These are phyloP conservation scores for Melanotaenia pygmaea DNA, from an alignment of 2,797 vertebrate species.

Conservation along the genomic window DNA sequence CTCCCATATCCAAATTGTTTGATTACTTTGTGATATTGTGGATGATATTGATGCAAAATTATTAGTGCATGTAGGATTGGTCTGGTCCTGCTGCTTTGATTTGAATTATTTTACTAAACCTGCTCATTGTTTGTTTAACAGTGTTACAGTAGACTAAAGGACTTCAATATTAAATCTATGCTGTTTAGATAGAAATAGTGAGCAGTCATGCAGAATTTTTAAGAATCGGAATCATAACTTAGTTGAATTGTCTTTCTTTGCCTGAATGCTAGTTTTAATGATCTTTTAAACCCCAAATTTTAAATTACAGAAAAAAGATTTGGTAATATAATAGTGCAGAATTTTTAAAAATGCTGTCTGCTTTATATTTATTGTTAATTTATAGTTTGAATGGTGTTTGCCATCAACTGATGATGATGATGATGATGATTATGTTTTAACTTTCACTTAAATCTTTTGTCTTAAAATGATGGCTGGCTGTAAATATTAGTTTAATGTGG, in stretches of 20 bases:
- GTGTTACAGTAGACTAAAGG: background rate
- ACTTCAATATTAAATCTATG: background rate
- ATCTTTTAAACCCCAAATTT: background rate
- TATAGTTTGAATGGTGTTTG: background rate
- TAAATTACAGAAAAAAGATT: background rate
- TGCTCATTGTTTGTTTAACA: background rate
- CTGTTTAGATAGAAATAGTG: background rate
- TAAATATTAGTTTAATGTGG: no score
- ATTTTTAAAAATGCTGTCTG: background rate
- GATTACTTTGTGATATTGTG: background rate
- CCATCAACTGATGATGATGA: no score
- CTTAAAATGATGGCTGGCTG: no score
- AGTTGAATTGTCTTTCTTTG: background rate
- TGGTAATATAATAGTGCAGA: background rate
- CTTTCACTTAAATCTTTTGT: no score
- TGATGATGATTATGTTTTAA: no score
- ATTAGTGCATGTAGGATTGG: background rate
- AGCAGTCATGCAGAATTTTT: background rate
- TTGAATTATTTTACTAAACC: background rate
- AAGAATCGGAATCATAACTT: background rate
- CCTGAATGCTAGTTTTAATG: background rate
- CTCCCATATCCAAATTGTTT: background rate
- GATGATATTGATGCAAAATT: background rate
- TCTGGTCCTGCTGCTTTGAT: slow-evolving; percentile 7
- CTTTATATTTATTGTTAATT: background rate